Evolutionary conservation across 2,113 vertebrate genomes (phyloP).

Genomic region (Cephalopholis sonnerati): DNA sequence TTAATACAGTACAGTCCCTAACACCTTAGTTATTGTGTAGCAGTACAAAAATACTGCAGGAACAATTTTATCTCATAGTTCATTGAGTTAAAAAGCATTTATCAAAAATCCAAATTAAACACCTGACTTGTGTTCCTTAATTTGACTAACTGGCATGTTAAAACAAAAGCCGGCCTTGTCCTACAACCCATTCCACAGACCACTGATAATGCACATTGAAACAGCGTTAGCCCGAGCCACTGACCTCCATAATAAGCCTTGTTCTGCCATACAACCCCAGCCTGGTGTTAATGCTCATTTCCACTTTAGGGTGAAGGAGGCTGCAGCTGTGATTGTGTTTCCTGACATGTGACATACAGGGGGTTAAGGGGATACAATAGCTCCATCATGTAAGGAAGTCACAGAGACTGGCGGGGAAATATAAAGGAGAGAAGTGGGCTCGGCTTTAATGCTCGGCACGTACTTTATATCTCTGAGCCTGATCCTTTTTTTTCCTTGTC

Average conservation of each 20-base stretch:
- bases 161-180: not conserved
- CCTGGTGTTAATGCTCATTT: constrained; percentile 63
- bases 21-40: not conserved
- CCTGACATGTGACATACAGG: constrained; percentile 76
- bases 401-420: constrained; percentile 58
- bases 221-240: constrained; percentile 22
- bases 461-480: constrained; percentile 66
- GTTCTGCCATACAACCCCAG: constrained; percentile 59
- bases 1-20: not conserved
- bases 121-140: not conserved
- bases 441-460: constrained; percentile 76
- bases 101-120: not conserved
- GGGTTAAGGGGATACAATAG: constrained; percentile 77
- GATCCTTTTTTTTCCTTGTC: constrained; percentile 54
- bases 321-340: constrained; percentile 68
- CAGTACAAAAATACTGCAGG: not conserved
- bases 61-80: not conserved
- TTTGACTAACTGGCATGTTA: not conserved
- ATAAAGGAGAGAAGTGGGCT: constrained; percentile 61
- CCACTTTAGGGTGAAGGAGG: constrained; percentile 73
- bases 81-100: not conserved
- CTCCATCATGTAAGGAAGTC: constrained; percentile 73
- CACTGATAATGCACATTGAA: constrained; percentile 17
- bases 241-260: constrained; percentile 69
- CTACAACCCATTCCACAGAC: not conserved